These are phyloP conservation scores for Hecatera dysodea DNA, from an alignment of 2,888 invertebrate genomes.

Conservation along the genomic window DNA sequence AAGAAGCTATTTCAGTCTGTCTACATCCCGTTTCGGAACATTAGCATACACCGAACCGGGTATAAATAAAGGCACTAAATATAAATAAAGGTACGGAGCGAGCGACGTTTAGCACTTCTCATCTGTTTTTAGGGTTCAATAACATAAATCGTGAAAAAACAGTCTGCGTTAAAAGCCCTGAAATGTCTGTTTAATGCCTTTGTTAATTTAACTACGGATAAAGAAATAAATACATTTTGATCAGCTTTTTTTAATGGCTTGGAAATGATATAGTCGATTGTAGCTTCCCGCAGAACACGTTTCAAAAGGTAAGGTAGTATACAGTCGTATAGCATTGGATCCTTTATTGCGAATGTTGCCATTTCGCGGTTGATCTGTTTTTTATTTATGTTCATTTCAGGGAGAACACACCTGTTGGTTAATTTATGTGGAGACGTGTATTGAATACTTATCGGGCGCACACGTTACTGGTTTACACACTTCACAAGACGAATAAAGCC, in stretches of 20 bases:
- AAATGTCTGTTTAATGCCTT: constrained; percentile 54
- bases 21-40: constrained; percentile 75
- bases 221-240: constrained; percentile 56
- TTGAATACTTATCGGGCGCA: constrained; percentile 72
- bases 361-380: constrained; percentile 69
- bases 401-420: constrained; percentile 79
- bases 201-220: constrained; percentile 52
- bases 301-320: constrained; percentile 44
- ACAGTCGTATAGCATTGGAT: constrained; percentile 48
- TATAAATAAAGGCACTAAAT: constrained; percentile 72
- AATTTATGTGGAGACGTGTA: constrained; percentile 75
- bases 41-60: constrained; percentile 69
- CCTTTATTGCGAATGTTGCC: constrained; percentile 61
- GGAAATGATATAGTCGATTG: constrained; percentile 41
- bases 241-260: constrained; percentile 48
- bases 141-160: constrained; percentile 63
- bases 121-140: constrained; percentile 68
- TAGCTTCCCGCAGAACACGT: constrained; percentile 39
- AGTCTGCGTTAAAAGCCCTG: constrained; percentile 49
- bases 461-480: constrained; percentile 69
- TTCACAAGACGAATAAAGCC: constrained; percentile 65
- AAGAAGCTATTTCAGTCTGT: constrained; percentile 74
- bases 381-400: constrained; percentile 74
- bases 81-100: constrained; percentile 66
- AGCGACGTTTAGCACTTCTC: constrained; percentile 64